These are phyloP conservation scores for Thymelicus lineola DNA, from an alignment of 2,888 invertebrate genomes.

Conservation along the genomic window DNA sequence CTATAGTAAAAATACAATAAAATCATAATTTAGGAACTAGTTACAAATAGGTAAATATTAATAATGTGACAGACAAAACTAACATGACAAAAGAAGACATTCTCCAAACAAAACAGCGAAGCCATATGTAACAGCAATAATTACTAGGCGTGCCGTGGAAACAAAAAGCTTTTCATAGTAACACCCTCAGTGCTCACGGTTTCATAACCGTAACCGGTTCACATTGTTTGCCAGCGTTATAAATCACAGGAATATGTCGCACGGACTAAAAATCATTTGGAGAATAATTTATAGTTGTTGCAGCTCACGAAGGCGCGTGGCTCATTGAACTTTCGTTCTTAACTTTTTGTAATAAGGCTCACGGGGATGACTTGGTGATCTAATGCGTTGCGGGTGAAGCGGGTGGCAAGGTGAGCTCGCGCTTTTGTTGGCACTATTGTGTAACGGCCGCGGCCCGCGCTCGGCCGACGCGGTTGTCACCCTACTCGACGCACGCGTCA, in stretches of 20 bases:
- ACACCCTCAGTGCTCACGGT: conserved; percentile 61
- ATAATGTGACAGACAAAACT: conserved; percentile 11
- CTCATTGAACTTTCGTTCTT: conserved; percentile 1
- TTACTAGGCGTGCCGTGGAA: conserved; percentile 60
- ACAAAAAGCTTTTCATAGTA: conserved; percentile 64
- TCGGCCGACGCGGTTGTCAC: conserved; percentile 47
- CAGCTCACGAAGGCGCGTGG: conserved; percentile 1
- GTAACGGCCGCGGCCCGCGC: conserved; percentile 58
- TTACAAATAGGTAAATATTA: not conserved
- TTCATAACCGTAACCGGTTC: conserved; percentile 74
- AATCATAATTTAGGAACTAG: not conserved
- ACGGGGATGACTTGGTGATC: conserved; percentile 1
- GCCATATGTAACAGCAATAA: conserved; percentile 63
- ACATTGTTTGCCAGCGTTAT: conserved; percentile 70
- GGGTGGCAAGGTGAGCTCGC: conserved; percentile 64
- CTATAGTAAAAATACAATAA: not conserved
- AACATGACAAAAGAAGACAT: conserved; percentile 15
- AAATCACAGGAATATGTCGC: conserved; percentile 79
- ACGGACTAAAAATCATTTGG: conserved; percentile 76
- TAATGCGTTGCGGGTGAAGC: conserved; percentile 38
- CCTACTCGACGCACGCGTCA: conserved; percentile 41
- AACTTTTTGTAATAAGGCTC: not conserved
- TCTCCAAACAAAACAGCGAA: conserved; percentile 33
- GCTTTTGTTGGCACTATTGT: conserved; percentile 64
- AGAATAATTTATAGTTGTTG: conserved; percentile 67